These are phyloP conservation scores for Melipona beecheii DNA, from an alignment of 2,888 invertebrate species.

Conservation along the genomic window DNA sequence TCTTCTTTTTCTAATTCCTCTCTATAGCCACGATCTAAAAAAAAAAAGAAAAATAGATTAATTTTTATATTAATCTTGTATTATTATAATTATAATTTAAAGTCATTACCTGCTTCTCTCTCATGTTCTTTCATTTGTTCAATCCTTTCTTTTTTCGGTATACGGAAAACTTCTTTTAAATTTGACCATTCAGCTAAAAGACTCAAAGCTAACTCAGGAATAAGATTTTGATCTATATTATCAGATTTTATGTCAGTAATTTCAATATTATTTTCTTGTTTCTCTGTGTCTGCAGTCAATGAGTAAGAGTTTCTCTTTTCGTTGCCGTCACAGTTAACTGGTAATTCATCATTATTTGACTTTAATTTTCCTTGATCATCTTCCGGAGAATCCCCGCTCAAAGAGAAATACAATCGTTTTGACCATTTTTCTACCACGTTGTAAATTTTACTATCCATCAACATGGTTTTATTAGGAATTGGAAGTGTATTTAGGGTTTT, in stretches of 20 bases:
- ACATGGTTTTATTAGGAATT: slow-evolving; percentile 96
- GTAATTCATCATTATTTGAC: slow-evolving; percentile 68
- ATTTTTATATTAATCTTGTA: neutral
- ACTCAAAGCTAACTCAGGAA: slow-evolving; percentile 86
- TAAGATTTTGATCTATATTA: slow-evolving; percentile 66
- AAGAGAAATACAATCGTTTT: slow-evolving; percentile 78
- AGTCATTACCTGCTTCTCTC: slow-evolving; percentile 90
- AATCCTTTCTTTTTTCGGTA: slow-evolving; percentile 96
- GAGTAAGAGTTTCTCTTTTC: slow-evolving; percentile 70
- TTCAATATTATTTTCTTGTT: slow-evolving; percentile 67
- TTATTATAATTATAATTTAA: slow-evolving; percentile 1
- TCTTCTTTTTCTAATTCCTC: slow-evolving; percentile 83
- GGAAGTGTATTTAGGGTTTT: slow-evolving; percentile 94
- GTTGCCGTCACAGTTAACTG: slow-evolving; percentile 72
- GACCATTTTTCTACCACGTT: slow-evolving; percentile 94
- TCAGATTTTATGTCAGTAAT: slow-evolving; percentile 70
- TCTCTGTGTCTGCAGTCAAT: slow-evolving; percentile 56
- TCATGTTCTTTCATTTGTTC: slow-evolving; percentile 98
- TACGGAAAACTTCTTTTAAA: slow-evolving; percentile 92
- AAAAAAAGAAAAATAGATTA: neutral
- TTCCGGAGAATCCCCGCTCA: slow-evolving; percentile 79
- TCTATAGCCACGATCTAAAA: slow-evolving; percentile 82
- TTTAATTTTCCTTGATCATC: slow-evolving; percentile 77
- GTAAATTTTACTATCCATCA: slow-evolving; percentile 96
- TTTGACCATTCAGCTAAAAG: slow-evolving; percentile 91